Evolutionary conservation across 2,797 vertebrate species (phyloP).

Genomic region (Caiman crocodilus): DNA sequence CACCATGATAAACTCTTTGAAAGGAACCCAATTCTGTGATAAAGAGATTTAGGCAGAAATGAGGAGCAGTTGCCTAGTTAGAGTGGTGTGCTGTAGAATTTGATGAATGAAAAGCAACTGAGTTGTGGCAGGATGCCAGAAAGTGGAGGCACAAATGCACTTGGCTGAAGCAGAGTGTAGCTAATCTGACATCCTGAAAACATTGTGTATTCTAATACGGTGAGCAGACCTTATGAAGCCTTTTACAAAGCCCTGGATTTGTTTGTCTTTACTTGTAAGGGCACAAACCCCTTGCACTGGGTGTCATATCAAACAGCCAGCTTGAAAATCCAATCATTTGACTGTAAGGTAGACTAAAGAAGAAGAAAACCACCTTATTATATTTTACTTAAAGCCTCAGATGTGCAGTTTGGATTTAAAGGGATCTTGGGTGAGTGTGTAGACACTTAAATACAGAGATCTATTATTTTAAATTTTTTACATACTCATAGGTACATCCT

Average conservation of each 20-base stretch:
- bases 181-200: constrained; percentile 58
- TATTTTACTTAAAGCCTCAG: background rate
- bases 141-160: constrained; percentile 74
- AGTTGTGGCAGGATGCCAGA: constrained; percentile 82
- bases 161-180: constrained; percentile 40
- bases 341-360: background rate
- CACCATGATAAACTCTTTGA: constrained; percentile 79
- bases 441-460: background rate
- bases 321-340: constrained; percentile 35
- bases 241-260: constrained; percentile 16
- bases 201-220: constrained; percentile 20
- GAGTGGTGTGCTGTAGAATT: constrained; percentile 68
- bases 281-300: background rate
- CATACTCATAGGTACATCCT: background rate
- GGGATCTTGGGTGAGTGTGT: background rate
- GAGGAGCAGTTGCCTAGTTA: constrained; percentile 79
- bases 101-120: constrained; percentile 89
- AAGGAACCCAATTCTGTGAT: constrained; percentile 77
- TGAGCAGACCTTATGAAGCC: constrained; percentile 30
- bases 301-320: constrained; percentile 26
- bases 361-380: background rate
- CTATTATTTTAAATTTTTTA: background rate
- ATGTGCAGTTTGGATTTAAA: background rate
- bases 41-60: constrained; percentile 83
- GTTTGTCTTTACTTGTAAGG: constrained; percentile 31